A percentile compares a stretch with the other conserved stretches of the same genome.
phyloP scores from a whole-genome alignment of 2,797 vertebrate genomes.

The Rhadinocentrus ornatus region DNA sequence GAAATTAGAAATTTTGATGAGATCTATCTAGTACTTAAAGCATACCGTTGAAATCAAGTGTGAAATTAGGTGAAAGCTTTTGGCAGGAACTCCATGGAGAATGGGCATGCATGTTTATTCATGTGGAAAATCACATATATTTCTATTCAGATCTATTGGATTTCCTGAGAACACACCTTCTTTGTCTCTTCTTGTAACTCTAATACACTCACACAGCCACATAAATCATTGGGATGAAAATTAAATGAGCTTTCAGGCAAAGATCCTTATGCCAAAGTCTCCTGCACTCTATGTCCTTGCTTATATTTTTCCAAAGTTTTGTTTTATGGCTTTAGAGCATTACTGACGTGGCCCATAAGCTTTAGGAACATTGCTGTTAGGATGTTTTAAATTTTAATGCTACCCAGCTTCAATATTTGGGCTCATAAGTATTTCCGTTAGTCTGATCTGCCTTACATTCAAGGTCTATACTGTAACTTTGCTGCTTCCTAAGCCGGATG shows the following conservation, averaged over 20 bases:
- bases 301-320: conserved; percentile 53
- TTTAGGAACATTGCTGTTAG: conserved; percentile 31
- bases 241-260: conserved; percentile 56
- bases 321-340: conserved; percentile 51
- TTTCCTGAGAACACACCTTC: conserved; percentile 30
- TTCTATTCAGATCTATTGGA: conserved; percentile 37
- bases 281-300: conserved; percentile 42
- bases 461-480: conserved; percentile 42
- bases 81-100: conserved; percentile 17
- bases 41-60: conserved; percentile 54
- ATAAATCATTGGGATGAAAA: conserved; percentile 50
- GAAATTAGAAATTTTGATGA: conserved; percentile 64
- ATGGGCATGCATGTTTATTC: neutral
- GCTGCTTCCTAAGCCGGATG: conserved; percentile 55
- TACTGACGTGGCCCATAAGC: conserved; percentile 35
- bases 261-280: conserved; percentile 41
- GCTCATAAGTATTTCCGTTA: conserved; percentile 25
- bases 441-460: conserved; percentile 34
- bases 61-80: conserved; percentile 40
- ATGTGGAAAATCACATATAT: conserved; percentile 21
- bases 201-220: conserved; percentile 19
- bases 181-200: conserved; percentile 10
- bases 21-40: conserved; percentile 42
- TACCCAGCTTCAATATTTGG: conserved; percentile 35
- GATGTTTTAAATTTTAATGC: conserved; percentile 37